Evolutionary conservation across 2,113 vertebrate genomes (phyloP), one percentile per base, ranked within the genome.

Genomic region (Tympanuchus pallidicinctus): DNA sequence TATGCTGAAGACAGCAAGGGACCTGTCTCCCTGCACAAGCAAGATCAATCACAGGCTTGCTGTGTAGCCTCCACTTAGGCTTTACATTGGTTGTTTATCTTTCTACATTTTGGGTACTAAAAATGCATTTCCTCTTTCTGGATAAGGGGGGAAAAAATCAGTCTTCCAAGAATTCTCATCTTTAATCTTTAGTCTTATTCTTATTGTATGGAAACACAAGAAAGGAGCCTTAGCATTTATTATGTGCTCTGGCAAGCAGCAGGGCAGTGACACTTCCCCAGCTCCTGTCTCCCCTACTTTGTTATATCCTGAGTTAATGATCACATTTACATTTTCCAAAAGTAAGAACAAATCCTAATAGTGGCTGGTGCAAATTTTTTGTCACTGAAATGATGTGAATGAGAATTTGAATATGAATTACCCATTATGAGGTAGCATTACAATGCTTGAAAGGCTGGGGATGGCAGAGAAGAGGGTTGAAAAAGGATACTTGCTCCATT

Each of bases 181-280:
- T 94, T 95, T 96, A 61, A 93, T 93, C 32, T 94, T 95, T 94
- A 91, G 47, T 95, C 94, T 94, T 94, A 87, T 92, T 91, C 70
- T 75, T 63, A 79, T 97, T 96, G 91, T 30, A 60, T 11, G 40
- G 74, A 94, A 93, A 78, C 36, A 18, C 42, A 95, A 83, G 50
- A 93, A 94, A 88, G 57, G 61, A 59, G 13, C 77, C 24, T 34
- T 43, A 11, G 42, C 43, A 30, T 85, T 82, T 92, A 74, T 95
- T 92, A 69, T 88, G 65, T 5, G 16, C 73, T 84, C 88, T 82
- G 60, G 79, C 82, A 94, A 96, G 92, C 90, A 95, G 89, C 90
- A 96, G 87, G 93, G 74, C 54, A 45, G 28, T 84, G 52, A 36
- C 57, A 61, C 60, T 93, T 83, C 40, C 42, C 36, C 15, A n/a